A percentile compares a stretch with the other conserved stretches of the same genome.
Conservation (phyloP, 2,113 vertebrate species). For the Malurus alboscapulatus region DNA sequence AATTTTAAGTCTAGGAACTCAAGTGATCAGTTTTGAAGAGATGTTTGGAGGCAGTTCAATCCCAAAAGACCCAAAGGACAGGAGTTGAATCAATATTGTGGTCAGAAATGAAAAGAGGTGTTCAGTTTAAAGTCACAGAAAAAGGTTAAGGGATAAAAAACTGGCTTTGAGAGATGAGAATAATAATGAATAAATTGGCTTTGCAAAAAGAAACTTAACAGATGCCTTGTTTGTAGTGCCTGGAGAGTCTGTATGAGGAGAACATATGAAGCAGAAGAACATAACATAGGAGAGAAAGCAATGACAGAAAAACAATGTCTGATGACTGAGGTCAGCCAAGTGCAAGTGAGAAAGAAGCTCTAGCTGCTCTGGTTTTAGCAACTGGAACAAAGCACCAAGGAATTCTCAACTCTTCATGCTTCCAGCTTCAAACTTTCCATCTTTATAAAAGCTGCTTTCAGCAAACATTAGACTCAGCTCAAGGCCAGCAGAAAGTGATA, state of each 20-base stretch:
- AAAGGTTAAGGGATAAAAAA: background rate
- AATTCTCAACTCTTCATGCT: background rate
- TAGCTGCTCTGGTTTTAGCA: conserved; percentile 15
- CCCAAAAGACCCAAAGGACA: background rate
- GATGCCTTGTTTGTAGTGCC: background rate
- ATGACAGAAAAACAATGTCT: background rate
- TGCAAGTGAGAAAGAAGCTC: conserved; percentile 3
- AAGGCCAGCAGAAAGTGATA: conserved; percentile 25
- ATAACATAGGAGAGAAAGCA: background rate
- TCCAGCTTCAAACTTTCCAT: conserved; percentile 7
- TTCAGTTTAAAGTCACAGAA: background rate
- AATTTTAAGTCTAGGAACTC: background rate
- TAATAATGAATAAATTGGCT: background rate
- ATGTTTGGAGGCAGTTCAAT: background rate
- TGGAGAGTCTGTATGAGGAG: background rate
- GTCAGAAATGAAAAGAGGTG: background rate
- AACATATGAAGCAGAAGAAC: background rate
- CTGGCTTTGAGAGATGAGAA: background rate
- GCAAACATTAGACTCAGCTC: background rate
- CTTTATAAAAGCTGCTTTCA: conserved; percentile 30
- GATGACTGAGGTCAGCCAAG: conserved; percentile 29
- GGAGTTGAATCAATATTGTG: background rate
- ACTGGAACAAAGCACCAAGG: background rate
- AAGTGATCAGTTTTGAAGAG: background rate
- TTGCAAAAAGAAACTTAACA: background rate